phyloP scores from a whole-genome alignment of 2,888 invertebrate genomes.

The Papilio gigon region DNA sequence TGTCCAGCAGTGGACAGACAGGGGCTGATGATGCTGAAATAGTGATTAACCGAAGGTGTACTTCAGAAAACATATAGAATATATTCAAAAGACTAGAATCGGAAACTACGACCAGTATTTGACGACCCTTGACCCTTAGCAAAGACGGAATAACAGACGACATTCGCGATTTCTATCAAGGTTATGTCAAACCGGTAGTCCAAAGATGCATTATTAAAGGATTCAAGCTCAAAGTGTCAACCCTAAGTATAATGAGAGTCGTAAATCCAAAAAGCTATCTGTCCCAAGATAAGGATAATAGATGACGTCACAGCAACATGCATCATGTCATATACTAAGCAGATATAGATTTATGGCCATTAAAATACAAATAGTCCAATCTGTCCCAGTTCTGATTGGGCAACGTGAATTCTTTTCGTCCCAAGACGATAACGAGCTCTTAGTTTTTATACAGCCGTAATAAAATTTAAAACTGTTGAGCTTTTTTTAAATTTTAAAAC shows the following conservation, averaged over 20 bases:
- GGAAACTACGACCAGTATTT: too few relatives aligned
- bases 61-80: not conserved
- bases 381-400: conserved; percentile 53
- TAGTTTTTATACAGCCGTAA: conserved; percentile 68
- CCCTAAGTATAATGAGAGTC: conserved; percentile 33
- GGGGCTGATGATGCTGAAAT: not conserved
- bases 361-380: conserved; percentile 67
- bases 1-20: too few relatives aligned
- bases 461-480: conserved; percentile 68
- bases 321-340: conserved; percentile 45
- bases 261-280: conserved; percentile 40
- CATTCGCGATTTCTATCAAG: not conserved
- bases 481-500: conserved; percentile 67
- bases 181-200: not conserved
- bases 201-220: not conserved
- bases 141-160: too few relatives aligned
- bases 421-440: conserved; percentile 66
- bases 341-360: conserved; percentile 59
- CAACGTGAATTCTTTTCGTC: conserved; percentile 53
- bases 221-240: too few relatives aligned
- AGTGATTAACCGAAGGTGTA: conserved; percentile 8
- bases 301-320: conserved; percentile 21
- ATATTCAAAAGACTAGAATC: conserved; percentile 21
- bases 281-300: conserved; percentile 38
- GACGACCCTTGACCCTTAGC: too few relatives aligned